Conservation (phyloP, 1,140 invertebrate species). For the Melanaphis sacchari region DNA sequence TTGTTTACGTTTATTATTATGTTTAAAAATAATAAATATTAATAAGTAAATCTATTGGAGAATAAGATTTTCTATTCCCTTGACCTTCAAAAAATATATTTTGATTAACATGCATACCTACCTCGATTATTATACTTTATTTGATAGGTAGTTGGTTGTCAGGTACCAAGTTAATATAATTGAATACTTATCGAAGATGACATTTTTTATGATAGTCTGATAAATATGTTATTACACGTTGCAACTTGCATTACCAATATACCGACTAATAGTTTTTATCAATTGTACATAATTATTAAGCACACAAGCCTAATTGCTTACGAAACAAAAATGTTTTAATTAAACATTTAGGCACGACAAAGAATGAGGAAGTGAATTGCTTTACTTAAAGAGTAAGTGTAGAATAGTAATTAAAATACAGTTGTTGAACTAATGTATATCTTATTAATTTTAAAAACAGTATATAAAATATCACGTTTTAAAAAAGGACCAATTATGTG, state of each 20-base stretch:
- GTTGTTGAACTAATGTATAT: too few species aligned
- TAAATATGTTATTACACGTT: too few species aligned
- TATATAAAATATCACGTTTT: too few species aligned
- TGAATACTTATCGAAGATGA: neutral
- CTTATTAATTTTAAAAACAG: too few species aligned
- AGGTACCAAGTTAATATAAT: neutral
- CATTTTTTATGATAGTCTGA: too few species aligned
- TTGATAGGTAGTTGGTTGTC: neutral
- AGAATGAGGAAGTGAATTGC: too few species aligned
- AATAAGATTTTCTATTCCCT: neutral
- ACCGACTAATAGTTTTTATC: neutral
- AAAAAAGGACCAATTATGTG: too few species aligned
- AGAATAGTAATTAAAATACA: too few species aligned
- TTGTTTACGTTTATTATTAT: neutral
- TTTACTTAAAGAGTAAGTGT: too few species aligned
- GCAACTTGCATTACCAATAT: too few species aligned
- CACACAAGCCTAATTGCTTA: neutral
- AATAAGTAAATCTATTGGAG: neutral
- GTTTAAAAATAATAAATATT: slow-evolving; percentile 21
- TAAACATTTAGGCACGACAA: too few species aligned
- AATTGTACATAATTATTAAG: neutral
- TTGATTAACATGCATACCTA: neutral
- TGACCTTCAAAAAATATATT: slow-evolving; percentile 2
- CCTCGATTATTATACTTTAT: neutral
- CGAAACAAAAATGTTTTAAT: neutral